Evolutionary conservation across 1,140 invertebrate genomes (phyloP).

Genomic region (Drosophila funebris): DNA sequence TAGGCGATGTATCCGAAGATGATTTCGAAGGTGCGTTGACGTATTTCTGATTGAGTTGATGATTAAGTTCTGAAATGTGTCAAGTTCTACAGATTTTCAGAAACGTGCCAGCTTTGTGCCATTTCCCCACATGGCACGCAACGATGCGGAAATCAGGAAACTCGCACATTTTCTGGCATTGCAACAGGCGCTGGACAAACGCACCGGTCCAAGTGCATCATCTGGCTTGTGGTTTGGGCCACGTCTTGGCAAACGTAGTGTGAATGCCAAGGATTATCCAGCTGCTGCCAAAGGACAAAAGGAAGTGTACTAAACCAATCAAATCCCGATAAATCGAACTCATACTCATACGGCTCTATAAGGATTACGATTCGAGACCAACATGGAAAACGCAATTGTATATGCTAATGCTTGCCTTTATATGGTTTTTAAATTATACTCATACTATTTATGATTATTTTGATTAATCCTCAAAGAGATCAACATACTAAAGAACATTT

Average conservation of each 20-base stretch:
- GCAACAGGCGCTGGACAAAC: constrained; percentile 76
- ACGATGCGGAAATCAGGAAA: constrained; percentile 79
- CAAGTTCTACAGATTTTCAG: constrained; percentile 57
- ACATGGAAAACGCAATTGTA: constrained; percentile 13
- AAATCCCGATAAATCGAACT: neutral
- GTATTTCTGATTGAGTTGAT: neutral
- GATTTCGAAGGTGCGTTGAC: constrained; percentile 71
- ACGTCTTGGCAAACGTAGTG: constrained; percentile 84
- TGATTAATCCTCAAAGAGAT: constrained; percentile 30
- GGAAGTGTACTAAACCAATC: constrained; percentile 55
- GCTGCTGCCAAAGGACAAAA: constrained; percentile 58
- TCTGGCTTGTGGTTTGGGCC: constrained; percentile 86
- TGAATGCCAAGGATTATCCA: constrained; percentile 53
- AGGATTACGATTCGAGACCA: neutral
- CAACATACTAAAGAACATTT: constrained; percentile 52
- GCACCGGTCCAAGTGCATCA: constrained; percentile 77
- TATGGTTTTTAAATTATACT: constrained; percentile 11
- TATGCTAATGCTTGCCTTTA: neutral
- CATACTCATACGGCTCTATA: neutral
- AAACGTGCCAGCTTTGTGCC: constrained; percentile 84
- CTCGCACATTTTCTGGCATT: constrained; percentile 75
- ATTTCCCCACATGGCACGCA: constrained; percentile 85
- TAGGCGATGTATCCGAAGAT: constrained; percentile 62
- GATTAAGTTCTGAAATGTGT: neutral
- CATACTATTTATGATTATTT: neutral